A percentile compares a stretch with the other conserved stretches of the same genome.
Evolutionary conservation across 2,113 vertebrate genomes (phyloP).

Genomic region (Ammodytes dubius): DNA sequence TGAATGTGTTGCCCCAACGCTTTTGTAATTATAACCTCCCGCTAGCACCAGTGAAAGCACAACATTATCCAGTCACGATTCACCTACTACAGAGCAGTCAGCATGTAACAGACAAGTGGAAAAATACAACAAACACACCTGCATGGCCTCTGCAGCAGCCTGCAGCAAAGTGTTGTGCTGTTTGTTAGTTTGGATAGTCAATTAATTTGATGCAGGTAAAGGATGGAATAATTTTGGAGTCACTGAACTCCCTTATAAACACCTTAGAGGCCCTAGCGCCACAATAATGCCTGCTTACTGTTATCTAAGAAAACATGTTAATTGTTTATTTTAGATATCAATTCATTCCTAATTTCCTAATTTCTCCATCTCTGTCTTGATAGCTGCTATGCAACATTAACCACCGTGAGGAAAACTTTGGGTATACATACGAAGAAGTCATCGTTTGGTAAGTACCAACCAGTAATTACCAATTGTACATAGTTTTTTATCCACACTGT

Average conservation of each 20-base stretch:
- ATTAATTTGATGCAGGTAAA: not conserved
- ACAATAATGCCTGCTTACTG: not conserved
- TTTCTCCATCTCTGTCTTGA: constrained; percentile 55
- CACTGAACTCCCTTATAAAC: not conserved
- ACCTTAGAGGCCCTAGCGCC: not conserved
- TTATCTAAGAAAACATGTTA: not conserved
- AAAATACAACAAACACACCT: constrained; percentile 31
- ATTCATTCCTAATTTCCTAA: not conserved
- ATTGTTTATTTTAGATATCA: not conserved
- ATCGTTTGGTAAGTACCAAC: constrained; percentile 94
- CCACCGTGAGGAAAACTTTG: constrained; percentile 94
- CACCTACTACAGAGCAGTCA: constrained; percentile 5
- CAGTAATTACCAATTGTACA: not conserved
- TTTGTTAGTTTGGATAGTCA: not conserved
- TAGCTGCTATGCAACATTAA: constrained; percentile 96
- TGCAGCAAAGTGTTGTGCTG: constrained; percentile 1
- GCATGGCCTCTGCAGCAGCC: constrained; percentile 19
- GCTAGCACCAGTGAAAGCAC: constrained; percentile 19
- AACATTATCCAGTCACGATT: constrained; percentile 28
- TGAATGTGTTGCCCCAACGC: constrained; percentile 12
- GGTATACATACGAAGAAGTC: constrained; percentile 97
- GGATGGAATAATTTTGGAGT: not conserved
- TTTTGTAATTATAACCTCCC: constrained; percentile 26
- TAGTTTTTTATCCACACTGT: not conserved
- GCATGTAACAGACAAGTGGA: constrained; percentile 21